phyloP scores from a whole-genome alignment of 2,888 invertebrate genomes.

The Schrankia costaestrigalis region DNA sequence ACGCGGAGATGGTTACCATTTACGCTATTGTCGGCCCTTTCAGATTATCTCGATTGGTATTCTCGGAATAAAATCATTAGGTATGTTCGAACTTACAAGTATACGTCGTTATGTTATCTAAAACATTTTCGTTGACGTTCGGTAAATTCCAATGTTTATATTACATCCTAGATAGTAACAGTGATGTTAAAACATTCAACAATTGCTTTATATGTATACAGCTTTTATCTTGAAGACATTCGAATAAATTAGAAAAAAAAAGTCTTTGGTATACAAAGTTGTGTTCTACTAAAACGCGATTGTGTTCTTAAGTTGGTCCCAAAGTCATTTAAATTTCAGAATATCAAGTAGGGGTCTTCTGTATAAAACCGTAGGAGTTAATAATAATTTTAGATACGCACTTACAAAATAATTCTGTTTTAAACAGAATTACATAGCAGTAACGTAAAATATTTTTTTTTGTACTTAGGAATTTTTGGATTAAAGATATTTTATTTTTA shows the following conservation, averaged over 20 bases:
- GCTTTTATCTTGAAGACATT: slow-evolving; percentile 20
- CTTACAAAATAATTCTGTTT: slow-evolving; percentile 9
- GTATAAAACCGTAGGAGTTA: slow-evolving; percentile 34
- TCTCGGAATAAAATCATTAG: slow-evolving; percentile 25
- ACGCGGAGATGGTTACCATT: slow-evolving; percentile 28
- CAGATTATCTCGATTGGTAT: slow-evolving; percentile 23
- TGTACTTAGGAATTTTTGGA: not conserved
- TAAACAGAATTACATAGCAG: not conserved
- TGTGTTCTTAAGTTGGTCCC: slow-evolving; percentile 62
- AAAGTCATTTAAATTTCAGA: slow-evolving; percentile 73
- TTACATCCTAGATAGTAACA: slow-evolving; percentile 7
- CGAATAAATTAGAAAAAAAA: slow-evolving; percentile 52
- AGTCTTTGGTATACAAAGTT: slow-evolving; percentile 58
- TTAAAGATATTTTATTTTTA: too few relatives aligned
- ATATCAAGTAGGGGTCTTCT: slow-evolving; percentile 58
- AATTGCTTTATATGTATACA: slow-evolving; percentile 16
- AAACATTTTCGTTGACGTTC: slow-evolving; percentile 19
- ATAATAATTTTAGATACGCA: slow-evolving; percentile 33
- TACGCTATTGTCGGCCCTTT: slow-evolving; percentile 31
- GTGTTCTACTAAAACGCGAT: slow-evolving; percentile 55
- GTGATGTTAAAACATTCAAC: slow-evolving; percentile 6
- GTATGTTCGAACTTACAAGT: slow-evolving; percentile 23
- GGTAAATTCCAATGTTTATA: slow-evolving; percentile 8
- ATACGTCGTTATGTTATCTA: slow-evolving; percentile 21
- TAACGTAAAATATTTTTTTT: not conserved